phyloP scores from a whole-genome alignment of 2,888 invertebrate genomes.

The Cataglyphis rosenhaueri region DNA sequence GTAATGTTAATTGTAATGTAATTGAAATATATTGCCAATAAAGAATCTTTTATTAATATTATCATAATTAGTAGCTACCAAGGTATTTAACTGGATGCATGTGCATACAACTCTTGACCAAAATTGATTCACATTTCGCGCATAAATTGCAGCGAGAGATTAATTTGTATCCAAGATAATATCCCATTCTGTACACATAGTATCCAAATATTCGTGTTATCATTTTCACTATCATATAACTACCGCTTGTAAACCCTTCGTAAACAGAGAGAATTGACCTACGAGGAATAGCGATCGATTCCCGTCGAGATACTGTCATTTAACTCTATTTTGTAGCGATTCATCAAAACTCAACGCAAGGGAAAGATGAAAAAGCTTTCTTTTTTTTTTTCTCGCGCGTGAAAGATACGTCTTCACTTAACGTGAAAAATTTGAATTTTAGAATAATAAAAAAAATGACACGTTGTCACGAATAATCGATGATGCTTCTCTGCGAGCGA shows the following conservation, averaged over 20 bases:
- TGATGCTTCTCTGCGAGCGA: neutral
- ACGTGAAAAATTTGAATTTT: neutral
- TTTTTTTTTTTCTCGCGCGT: neutral
- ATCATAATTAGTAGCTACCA: constrained; percentile 29
- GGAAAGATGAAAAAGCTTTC: neutral
- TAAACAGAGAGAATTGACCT: constrained; percentile 37
- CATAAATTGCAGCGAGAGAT: constrained; percentile 1
- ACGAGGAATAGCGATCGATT: constrained; percentile 22
- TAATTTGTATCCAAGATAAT: constrained; percentile 46
- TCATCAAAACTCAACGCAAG: neutral
- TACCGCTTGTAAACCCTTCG: neutral
- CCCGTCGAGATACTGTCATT: neutral
- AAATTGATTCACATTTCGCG: constrained; percentile 47
- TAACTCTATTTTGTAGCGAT: neutral
- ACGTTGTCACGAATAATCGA: constrained; percentile 2
- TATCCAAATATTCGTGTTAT: constrained; percentile 48
- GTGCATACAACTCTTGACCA: constrained; percentile 21
- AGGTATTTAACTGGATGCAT: constrained; percentile 9
- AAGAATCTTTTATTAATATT: neutral
- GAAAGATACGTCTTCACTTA: neutral
- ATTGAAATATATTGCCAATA: neutral
- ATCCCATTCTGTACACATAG: constrained; percentile 45
- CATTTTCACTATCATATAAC: constrained; percentile 22
- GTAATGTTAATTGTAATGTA: constrained; percentile 34
- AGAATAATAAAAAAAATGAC: neutral